Evolutionary conservation across 2,888 invertebrate species (phyloP).

Genomic region (Micoletzkya japonica): DNA sequence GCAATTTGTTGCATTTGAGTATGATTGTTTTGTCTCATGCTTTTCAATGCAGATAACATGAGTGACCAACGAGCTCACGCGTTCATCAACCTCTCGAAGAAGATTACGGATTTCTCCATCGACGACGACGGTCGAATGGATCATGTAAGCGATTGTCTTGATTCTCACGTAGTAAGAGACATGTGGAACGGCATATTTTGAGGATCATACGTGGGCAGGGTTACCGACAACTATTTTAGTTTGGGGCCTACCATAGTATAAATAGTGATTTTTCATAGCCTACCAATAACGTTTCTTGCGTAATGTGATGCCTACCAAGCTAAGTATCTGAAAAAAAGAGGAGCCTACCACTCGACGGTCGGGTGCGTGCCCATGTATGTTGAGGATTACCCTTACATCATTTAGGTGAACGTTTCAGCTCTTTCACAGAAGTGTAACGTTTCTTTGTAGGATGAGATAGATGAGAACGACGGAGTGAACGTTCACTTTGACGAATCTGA

Average conservation of each 20-base stretch:
- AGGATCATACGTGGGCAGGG: too few species aligned
- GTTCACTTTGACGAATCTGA: constrained; percentile 98
- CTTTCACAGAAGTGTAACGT: neutral
- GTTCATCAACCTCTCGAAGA: constrained; percentile 92
- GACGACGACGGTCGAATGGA: constrained; percentile 47
- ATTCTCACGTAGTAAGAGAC: too few species aligned
- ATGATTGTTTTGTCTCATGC: neutral
- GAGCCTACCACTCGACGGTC: too few species aligned
- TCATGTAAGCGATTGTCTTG: constrained; percentile 31
- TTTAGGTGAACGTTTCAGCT: too few species aligned
- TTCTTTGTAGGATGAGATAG: constrained; percentile 75
- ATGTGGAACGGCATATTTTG: too few species aligned
- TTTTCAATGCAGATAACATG: constrained; percentile 70
- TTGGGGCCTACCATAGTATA: too few species aligned
- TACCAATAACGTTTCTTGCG: too few species aligned
- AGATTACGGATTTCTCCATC: constrained; percentile 90
- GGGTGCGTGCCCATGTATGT: too few species aligned
- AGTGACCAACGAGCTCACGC: constrained; percentile 90
- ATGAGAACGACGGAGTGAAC: constrained; percentile 97
- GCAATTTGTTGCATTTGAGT: neutral
- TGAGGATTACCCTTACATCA: too few species aligned
- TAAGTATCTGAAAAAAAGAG: too few species aligned
- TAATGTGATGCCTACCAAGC: neutral
- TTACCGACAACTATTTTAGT: neutral
- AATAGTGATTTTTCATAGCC: too few species aligned